phyloP scores from a whole-genome alignment of 2,888 invertebrate species.

The Cryptus armator region DNA sequence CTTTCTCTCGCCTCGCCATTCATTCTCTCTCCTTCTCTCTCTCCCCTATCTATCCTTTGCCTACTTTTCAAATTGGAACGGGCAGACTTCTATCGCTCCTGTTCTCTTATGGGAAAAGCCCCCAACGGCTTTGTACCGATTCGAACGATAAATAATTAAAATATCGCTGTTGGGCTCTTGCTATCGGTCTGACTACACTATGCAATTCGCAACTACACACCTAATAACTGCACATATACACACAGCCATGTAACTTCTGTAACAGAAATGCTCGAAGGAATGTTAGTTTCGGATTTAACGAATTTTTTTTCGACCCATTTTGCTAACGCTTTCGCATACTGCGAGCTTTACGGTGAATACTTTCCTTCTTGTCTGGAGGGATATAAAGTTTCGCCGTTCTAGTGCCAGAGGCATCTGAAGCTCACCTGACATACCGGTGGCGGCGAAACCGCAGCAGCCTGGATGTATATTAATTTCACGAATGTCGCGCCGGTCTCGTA shows the following conservation, averaged over 20 bases:
- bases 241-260: too few species aligned
- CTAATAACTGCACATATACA: background rate
- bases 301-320: too few species aligned
- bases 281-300: too few species aligned
- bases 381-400: background rate
- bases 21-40: background rate
- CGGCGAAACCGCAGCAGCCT: background rate
- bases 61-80: background rate
- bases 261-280: too few species aligned
- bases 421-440: background rate
- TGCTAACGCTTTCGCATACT: too few species aligned
- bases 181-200: background rate
- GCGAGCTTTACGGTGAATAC: background rate
- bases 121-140: constrained; percentile 5
- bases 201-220: background rate
- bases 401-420: background rate
- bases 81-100: background rate
- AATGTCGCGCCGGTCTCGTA: background rate
- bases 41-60: background rate
- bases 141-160: background rate
- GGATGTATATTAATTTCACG: constrained; percentile 4
- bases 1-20: constrained; percentile 14
- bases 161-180: background rate
- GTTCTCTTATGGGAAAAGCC: background rate
- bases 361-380: background rate